Conservation (phyloP, 2,888 invertebrate species). For the Macrophya annulata region DNA sequence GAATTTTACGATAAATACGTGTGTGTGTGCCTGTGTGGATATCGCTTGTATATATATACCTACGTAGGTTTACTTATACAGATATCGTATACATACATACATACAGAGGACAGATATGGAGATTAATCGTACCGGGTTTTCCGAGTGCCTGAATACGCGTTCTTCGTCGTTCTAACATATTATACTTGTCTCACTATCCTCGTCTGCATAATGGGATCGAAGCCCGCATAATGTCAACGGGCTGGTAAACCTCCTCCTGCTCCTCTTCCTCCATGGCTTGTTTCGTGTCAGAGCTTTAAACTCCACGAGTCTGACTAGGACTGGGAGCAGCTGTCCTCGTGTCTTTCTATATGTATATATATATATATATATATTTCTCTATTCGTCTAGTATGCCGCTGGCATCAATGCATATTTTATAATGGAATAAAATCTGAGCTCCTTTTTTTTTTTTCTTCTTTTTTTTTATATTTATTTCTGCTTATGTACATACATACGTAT, state of each 20-base stretch:
- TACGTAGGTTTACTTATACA: background rate
- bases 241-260: constrained; percentile 38
- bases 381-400: background rate
- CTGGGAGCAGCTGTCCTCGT: background rate
- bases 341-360: background rate
- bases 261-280: constrained; percentile 1
- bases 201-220: constrained; percentile 50
- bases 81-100: background rate
- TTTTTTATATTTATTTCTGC: background rate
- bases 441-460: background rate
- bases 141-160: constrained; percentile 57
- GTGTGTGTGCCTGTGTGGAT: background rate
- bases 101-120: constrained; percentile 67
- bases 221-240: constrained; percentile 53
- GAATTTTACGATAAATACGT: background rate
- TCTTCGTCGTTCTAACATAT: constrained; percentile 3
- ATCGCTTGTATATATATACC: background rate
- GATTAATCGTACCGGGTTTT: constrained; percentile 75
- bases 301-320: constrained; percentile 19
- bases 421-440: constrained; percentile 20
- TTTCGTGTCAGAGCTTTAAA: constrained; percentile 31
- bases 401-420: constrained; percentile 50
- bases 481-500: background rate
- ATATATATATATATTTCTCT: background rate
- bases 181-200: constrained; percentile 4